Conservation (phyloP, 2,797 vertebrate genomes). For the Apogon hyalosoma region DNA sequence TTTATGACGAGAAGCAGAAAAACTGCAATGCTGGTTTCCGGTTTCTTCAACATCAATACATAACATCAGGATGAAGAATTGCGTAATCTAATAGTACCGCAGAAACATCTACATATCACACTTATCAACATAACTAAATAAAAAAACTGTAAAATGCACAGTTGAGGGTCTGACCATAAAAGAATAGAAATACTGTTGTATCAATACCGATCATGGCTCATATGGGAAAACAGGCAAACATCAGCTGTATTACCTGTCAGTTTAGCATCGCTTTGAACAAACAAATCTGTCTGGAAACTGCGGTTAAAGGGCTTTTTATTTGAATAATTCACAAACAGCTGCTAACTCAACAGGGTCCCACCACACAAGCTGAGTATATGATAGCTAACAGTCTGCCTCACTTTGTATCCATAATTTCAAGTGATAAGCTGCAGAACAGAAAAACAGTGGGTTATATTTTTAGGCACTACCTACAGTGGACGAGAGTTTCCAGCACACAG, state of each 20-base stretch:
- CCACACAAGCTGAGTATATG: slow-evolving; percentile 27
- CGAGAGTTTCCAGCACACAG: background rate
- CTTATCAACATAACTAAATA: slow-evolving; percentile 35
- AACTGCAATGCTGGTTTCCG: slow-evolving; percentile 3
- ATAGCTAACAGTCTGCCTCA: slow-evolving; percentile 47
- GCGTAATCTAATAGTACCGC: slow-evolving; percentile 4
- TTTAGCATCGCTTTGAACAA: slow-evolving; percentile 32
- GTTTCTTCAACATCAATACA: slow-evolving; percentile 18
- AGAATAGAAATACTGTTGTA: slow-evolving; percentile 15
- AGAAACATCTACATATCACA: slow-evolving; percentile 1
- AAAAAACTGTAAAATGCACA: slow-evolving; percentile 31
- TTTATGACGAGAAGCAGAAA: slow-evolving; percentile 4
- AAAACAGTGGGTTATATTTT: background rate
- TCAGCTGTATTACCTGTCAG: slow-evolving; percentile 43
- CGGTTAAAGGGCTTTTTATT: slow-evolving; percentile 49
- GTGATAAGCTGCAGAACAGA: slow-evolving; percentile 17
- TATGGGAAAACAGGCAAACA: slow-evolving; percentile 25
- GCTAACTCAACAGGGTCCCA: slow-evolving; percentile 47
- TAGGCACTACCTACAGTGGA: background rate
- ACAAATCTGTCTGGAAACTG: slow-evolving; percentile 52
- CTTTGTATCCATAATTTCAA: slow-evolving; percentile 30
- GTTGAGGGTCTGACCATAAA: slow-evolving; percentile 10
- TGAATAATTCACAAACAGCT: slow-evolving; percentile 67
- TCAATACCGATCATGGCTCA: slow-evolving; percentile 29
- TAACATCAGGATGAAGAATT: slow-evolving; percentile 15